These are phyloP conservation scores for Drosophila arizonae DNA, from an alignment of 1,140 invertebrate genomes.

Conservation along the genomic window DNA sequence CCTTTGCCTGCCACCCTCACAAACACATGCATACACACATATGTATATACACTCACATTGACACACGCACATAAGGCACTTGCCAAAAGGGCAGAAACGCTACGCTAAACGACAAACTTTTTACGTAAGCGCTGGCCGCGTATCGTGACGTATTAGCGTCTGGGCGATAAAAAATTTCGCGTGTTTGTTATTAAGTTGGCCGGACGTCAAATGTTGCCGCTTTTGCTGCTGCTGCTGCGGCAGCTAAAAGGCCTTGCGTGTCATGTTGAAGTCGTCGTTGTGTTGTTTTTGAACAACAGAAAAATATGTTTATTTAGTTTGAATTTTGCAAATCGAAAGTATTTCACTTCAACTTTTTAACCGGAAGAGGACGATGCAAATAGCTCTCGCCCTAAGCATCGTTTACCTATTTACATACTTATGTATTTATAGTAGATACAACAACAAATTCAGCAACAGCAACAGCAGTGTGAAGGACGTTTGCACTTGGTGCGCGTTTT, in stretches of 20 bases:
- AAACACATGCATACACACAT: constrained; percentile 3
- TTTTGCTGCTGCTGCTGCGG: neutral
- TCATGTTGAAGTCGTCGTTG: constrained; percentile 4
- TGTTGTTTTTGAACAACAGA: constrained; percentile 1
- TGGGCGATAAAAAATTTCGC: constrained; percentile 68
- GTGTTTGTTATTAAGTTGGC: constrained; percentile 61
- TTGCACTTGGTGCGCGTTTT: constrained; percentile 29
- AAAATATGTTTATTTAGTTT: constrained; percentile 19
- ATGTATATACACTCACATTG: neutral
- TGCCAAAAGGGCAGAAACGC: constrained; percentile 45
- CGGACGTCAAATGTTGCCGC: constrained; percentile 19
- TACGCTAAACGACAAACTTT: constrained; percentile 13
- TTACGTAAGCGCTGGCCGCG: constrained; percentile 69
- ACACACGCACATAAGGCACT: neutral
- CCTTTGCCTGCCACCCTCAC: constrained; percentile 5
- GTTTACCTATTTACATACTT: constrained; percentile 10
- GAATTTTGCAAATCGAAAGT: constrained; percentile 7
- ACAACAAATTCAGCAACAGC: neutral
- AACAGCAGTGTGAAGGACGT: constrained; percentile 36
- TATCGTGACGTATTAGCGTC: constrained; percentile 69
- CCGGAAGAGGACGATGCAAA: constrained; percentile 18
- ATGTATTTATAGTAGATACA: constrained; percentile 35
- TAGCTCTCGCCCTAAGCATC: constrained; percentile 27
- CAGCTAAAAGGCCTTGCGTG: constrained; percentile 27
- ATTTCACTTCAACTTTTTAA: neutral